Percentiles rank a stretch among this genome's conserved stretches.
These are phyloP conservation scores for Hemaris fuciformis DNA, from an alignment of 2,888 invertebrate genomes.

Conservation along the genomic window DNA sequence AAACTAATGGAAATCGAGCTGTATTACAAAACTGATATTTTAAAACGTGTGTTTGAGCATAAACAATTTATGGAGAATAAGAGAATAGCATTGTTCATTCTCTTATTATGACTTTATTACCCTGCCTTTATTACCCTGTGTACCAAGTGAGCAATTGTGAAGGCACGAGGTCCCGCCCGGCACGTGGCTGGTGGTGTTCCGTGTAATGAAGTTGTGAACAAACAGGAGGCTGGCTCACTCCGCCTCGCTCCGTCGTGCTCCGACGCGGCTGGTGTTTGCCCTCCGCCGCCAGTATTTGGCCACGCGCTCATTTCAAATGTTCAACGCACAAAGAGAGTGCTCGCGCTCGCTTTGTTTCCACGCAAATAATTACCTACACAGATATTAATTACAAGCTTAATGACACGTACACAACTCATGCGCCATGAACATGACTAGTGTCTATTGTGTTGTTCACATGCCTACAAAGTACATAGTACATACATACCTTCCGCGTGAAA, in stretches of 20 bases:
- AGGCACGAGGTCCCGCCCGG: not conserved
- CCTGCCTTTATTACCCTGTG: too few relatives aligned
- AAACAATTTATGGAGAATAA: too few relatives aligned
- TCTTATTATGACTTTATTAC: too few relatives aligned
- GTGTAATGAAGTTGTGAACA: not conserved
- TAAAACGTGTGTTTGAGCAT: too few relatives aligned
- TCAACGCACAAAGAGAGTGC: conserved; percentile 29
- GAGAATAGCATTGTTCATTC: too few relatives aligned
- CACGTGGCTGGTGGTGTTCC: not conserved
- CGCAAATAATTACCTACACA: conserved; percentile 1
- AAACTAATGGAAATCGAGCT: too few relatives aligned
- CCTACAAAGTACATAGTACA: not conserved
- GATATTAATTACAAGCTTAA: conserved; percentile 5
- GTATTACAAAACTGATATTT: too few relatives aligned
- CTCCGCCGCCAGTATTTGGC: conserved; percentile 26
- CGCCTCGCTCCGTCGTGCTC: not conserved
- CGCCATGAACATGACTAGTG: not conserved
- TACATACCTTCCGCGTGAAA: too few relatives aligned
- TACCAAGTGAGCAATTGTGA: not conserved
- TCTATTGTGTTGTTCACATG: not conserved
- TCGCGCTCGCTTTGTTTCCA: conserved; percentile 1
- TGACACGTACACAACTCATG: not conserved
- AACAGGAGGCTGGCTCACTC: not conserved
- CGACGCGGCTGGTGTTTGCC: conserved; percentile 24
- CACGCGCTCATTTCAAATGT: conserved; percentile 30